These are phyloP conservation scores for Albula goreensis DNA, from an alignment of 2,113 vertebrate genomes.

Conservation along the genomic window DNA sequence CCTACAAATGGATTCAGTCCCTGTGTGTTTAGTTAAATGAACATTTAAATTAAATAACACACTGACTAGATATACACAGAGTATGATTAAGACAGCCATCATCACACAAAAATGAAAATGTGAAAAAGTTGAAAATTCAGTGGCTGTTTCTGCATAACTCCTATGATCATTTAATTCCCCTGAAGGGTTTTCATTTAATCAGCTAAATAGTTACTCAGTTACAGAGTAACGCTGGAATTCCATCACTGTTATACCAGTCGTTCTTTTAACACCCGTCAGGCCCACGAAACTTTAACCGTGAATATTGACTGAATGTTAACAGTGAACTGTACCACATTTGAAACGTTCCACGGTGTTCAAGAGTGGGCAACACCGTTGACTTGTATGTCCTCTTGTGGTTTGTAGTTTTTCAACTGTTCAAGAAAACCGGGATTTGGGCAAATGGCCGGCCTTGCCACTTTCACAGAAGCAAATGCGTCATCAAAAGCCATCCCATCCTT, in stretches of 20 bases:
- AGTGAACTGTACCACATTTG: neutral
- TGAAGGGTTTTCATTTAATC: neutral
- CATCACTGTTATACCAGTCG: neutral
- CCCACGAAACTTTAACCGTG: neutral
- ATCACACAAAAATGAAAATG: neutral
- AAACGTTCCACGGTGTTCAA: slow-evolving; percentile 17
- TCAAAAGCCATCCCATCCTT: slow-evolving; percentile 79
- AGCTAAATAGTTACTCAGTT: neutral
- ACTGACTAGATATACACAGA: neutral
- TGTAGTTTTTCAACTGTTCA: slow-evolving; percentile 83
- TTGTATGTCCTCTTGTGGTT: slow-evolving; percentile 53
- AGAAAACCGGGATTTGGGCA: slow-evolving; percentile 90
- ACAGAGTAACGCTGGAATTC: neutral
- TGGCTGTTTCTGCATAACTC: neutral
- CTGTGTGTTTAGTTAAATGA: neutral
- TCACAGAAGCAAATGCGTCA: slow-evolving; percentile 81
- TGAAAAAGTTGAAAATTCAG: neutral
- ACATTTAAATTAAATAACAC: neutral
- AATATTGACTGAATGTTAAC: neutral
- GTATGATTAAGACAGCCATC: neutral
- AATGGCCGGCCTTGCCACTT: slow-evolving; percentile 77
- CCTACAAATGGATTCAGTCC: too few relatives aligned
- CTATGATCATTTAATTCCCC: neutral
- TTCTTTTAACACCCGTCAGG: neutral
- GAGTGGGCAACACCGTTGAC: slow-evolving; percentile 40